Conservation (phyloP, 2,797 vertebrate species). For the Myripristis murdjan region DNA sequence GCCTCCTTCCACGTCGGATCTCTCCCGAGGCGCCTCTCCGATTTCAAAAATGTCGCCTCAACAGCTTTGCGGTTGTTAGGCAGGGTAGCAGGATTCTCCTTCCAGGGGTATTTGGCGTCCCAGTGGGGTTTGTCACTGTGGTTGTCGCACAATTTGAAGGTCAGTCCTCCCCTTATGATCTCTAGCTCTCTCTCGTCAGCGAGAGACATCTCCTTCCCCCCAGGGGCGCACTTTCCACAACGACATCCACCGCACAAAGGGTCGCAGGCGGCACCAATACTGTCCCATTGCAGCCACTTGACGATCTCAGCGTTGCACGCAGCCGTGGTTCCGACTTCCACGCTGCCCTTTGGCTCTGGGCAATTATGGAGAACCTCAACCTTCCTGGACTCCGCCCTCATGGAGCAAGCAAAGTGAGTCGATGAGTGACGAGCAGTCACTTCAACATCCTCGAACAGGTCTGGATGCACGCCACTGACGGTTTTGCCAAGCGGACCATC, state of each 20-base stretch:
- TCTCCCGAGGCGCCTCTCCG: constrained; percentile 13
- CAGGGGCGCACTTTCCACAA: constrained; percentile 22
- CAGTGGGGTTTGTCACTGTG: constrained; percentile 25
- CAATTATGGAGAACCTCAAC: too few species aligned
- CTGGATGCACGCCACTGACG: constrained; percentile 26
- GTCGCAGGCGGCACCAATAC: constrained; percentile 11
- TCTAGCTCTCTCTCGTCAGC: constrained; percentile 37
- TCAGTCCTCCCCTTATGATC: constrained; percentile 25
- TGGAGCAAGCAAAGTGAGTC: constrained; percentile 12
- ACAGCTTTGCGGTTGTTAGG: constrained; percentile 21
- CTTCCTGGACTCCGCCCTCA: constrained; percentile 1
- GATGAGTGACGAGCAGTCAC: not conserved
- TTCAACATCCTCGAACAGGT: constrained; percentile 18
- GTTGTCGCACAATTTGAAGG: constrained; percentile 10
- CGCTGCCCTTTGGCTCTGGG: not conserved
- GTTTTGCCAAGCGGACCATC: constrained; percentile 13
- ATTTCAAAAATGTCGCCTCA: constrained; percentile 23
- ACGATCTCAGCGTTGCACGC: constrained; percentile 18
- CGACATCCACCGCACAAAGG: constrained; percentile 22
- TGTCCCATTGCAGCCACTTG: constrained; percentile 36
- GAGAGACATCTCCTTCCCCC: constrained; percentile 47
- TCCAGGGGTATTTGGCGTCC: constrained; percentile 26
- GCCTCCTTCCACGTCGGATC: constrained; percentile 18
- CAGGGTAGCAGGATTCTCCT: not conserved
- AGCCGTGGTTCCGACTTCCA: not conserved